Evolutionary conservation across 2,888 invertebrate species (phyloP).

Genomic region (Brachyptera putata): DNA sequence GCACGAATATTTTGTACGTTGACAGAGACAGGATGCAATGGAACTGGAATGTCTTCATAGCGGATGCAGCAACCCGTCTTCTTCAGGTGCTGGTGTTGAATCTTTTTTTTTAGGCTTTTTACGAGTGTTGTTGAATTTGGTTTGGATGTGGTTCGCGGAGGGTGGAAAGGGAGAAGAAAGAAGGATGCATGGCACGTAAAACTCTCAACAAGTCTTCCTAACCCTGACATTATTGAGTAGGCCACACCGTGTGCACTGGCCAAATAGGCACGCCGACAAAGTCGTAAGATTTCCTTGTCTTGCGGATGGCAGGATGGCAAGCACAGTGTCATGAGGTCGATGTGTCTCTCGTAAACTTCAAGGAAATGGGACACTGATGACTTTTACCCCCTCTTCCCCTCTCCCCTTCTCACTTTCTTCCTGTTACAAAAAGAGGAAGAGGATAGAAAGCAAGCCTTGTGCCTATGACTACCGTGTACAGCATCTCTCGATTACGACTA

Average conservation of each 20-base stretch:
- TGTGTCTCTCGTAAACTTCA: slow-evolving; percentile 22
- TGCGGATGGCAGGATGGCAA: no score
- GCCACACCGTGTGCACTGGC: no score
- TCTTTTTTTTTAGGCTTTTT: no score
- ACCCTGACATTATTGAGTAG: slow-evolving; percentile 13
- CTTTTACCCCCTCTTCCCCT: slow-evolving; percentile 21
- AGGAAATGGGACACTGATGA: slow-evolving; percentile 27
- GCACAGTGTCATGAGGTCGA: slow-evolving; percentile 14
- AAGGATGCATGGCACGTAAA: background rate
- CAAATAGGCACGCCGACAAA: no score
- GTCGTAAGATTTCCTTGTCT: no score
- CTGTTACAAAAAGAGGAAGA: background rate
- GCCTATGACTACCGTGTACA: background rate
- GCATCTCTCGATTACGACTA: slow-evolving; percentile 11
- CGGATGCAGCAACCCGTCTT: no score
- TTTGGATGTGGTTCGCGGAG: no score
- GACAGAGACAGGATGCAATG: no score
- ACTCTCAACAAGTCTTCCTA: slow-evolving; percentile 9
- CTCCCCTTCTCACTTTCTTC: slow-evolving; percentile 7
- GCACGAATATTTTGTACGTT: no score
- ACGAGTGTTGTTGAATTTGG: no score
- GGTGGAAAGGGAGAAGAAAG: background rate
- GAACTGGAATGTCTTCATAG: no score
- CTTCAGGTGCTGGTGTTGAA: no score
- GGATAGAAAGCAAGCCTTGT: background rate